Base-by-base conservation (phyloP, 2,797 vertebrate species). In the Malacoctenus gilli region DNA sequence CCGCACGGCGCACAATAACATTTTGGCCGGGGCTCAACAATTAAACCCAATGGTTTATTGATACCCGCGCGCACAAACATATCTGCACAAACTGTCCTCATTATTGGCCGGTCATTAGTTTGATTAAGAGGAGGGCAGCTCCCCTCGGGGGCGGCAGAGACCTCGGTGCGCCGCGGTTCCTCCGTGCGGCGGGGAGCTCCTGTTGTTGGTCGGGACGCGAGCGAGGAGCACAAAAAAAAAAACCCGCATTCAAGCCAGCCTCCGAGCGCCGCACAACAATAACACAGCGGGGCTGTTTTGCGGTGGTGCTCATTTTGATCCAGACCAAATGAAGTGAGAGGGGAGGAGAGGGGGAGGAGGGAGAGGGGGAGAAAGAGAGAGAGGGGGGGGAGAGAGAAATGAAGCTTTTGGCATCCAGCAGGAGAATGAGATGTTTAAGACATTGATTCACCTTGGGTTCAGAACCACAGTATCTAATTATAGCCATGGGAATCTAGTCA, bases 381-480 rank as follows among this genome's bases (percentile, higher is more conserved):
- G 39, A 18, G 16, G 13, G 49, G 8, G 14, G 36, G 5, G 36
- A 13, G 25, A 2, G 14, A 39, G 52, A 38, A 50, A 28, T 35
- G 39, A 76, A 64, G 60, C 64, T 60, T 75, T 83, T 80, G 55
- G 69, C 75, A 67, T 83, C 74, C 70, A 80, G 68, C 79, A 75
- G 69, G 58, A 86, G 77, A 83, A 75, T 35, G 62, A 85, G 80
- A 87, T 84, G 80, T 83, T 89, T 86, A 77, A 85, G 87, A 86
- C 80, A 86, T 79, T 83, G 84, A 88, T 85, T 90, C 86, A 87
- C 85, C 81, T 87, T 87, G 75, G 77, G 86, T 85, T 89, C 82
- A 87, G 72, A 80, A 79, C 77, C 77, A 67, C 78, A 77, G 63
- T 66, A 76, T 89, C 82, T 89, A 90, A 89, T 88, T 87, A 89